phyloP scores from a whole-genome alignment of 1,140 invertebrate species.

The Drosophila bocqueti region DNA sequence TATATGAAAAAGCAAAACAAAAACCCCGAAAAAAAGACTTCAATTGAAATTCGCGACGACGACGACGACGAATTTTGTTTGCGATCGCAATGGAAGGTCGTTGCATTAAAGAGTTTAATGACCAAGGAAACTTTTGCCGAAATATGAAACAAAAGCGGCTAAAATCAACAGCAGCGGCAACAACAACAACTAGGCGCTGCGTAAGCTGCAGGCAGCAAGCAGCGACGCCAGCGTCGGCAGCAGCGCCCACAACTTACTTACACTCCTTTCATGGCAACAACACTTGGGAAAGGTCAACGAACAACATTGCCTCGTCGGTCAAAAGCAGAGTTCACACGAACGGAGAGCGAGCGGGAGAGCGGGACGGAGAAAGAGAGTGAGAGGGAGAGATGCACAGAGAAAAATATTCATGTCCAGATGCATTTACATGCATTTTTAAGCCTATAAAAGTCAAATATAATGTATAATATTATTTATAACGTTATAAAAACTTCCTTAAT shows the following conservation, averaged over 20 bases:
- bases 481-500: no score
- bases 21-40: constrained; percentile 42
- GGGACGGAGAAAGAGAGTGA: constrained; percentile 22
- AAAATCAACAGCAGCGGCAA: constrained; percentile 8
- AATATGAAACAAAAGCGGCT: constrained; percentile 78
- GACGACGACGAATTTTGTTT: constrained; percentile 25
- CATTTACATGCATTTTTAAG: not conserved
- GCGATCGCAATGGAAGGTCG: constrained; percentile 77
- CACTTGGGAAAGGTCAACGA: constrained; percentile 81
- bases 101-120: constrained; percentile 83
- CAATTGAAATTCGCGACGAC: constrained; percentile 75
- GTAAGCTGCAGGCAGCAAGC: constrained; percentile 57
- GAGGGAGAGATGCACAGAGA: constrained; percentile 11
- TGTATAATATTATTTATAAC: no score
- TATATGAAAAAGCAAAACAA: constrained; percentile 38
- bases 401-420: not conserved
- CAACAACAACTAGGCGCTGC: constrained; percentile 60
- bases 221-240: constrained; percentile 29
- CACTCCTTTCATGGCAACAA: constrained; percentile 79
- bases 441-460: no score
- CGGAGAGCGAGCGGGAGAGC: constrained; percentile 32
- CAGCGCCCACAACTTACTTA: constrained; percentile 61
- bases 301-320: constrained; percentile 82
- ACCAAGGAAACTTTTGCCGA: constrained; percentile 82
- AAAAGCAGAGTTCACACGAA: constrained; percentile 82